Evolutionary conservation across 2,888 invertebrate species (phyloP), one percentile per base, ranked within the genome.

Genomic region (Deroplatys truncata): DNA sequence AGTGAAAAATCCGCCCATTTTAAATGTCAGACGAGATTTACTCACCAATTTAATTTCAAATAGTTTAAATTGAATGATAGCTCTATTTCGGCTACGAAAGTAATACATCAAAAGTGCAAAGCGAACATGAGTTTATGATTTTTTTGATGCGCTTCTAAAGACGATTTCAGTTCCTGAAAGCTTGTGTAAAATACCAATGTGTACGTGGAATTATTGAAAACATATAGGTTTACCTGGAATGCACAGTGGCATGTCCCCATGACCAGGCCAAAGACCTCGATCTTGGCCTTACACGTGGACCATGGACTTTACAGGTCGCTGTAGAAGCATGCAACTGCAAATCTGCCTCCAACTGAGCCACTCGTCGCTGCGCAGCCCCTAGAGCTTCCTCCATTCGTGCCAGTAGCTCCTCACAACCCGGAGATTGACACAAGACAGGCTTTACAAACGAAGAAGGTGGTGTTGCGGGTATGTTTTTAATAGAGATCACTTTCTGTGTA

Each of bases 301-400:
- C 88, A 84, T 85, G 90, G 35, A 88, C 88, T 83, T 49, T 86
- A 28, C 88, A 88, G 35, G 82, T 35, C 16, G 86, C 84, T n/a
- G 84, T 49, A 15, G 86, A 82, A 15, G 85, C 35, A 28, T 82
- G 86, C 28, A 85, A 56, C 28, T 82, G 86, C 16, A 90, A 49
- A 9, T 90, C 89, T 25, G 90, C 91, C 89, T 91, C 91, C 87
- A 93, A 90, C 89, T 93, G 88, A 9, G 82, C 82, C 85, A 90
- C 90, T 35, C 91, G 89, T 15, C 90, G 84, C 85, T 90, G 90
- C 20, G 91, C 92, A 49, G 92, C 92, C 90, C 93, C 93, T 83
- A 94, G 92, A 90, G 92, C 82, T 93, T 92, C 93, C 90, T 93
- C 92, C 29, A 94, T 91, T 28, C 93, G 91, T 0, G 94, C 93